These are phyloP conservation scores for Picus viridis DNA, from an alignment of 2,797 vertebrate genomes.

Conservation along the genomic window DNA sequence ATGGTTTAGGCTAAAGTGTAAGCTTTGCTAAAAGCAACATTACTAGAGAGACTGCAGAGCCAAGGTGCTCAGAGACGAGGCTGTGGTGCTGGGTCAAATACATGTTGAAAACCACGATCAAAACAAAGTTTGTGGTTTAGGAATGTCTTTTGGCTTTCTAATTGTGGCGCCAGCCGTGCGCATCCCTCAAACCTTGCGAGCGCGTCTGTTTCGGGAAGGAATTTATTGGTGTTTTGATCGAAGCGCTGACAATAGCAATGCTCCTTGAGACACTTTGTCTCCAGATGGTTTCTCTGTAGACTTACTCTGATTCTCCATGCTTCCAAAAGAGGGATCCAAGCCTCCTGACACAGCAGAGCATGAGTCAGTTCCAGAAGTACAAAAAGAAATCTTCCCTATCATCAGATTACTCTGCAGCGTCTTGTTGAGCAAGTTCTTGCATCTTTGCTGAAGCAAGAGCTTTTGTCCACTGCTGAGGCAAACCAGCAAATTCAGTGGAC, in stretches of 20 bases:
- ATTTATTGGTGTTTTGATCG: constrained; percentile 45
- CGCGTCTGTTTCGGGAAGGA: not conserved
- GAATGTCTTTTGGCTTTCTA: not conserved
- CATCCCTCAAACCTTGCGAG: not conserved
- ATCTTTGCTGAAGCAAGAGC: not conserved
- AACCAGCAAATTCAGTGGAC: not conserved
- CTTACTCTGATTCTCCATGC: constrained; percentile 33
- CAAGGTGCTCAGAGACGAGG: not conserved
- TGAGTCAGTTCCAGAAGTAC: constrained; percentile 44
- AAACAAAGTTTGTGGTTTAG: not conserved
- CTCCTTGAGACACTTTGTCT: constrained; percentile 23
- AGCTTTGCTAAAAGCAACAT: not conserved
- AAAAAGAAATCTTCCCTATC: constrained; percentile 15
- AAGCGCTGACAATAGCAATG: constrained; percentile 57
- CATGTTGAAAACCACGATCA: not conserved
- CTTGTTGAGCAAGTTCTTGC: not conserved
- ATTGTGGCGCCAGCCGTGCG: not conserved
- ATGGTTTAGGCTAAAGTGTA: not conserved
- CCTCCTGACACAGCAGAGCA: constrained; percentile 47
- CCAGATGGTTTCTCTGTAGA: constrained; percentile 57
- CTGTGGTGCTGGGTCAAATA: not conserved
- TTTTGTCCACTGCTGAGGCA: not conserved
- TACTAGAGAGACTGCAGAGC: not conserved
- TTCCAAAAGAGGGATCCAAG: constrained; percentile 49
- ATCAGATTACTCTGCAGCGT: not conserved